These are phyloP conservation scores for Baryphthengus martii DNA, from an alignment of 2,113 vertebrate species.

Conservation along the genomic window DNA sequence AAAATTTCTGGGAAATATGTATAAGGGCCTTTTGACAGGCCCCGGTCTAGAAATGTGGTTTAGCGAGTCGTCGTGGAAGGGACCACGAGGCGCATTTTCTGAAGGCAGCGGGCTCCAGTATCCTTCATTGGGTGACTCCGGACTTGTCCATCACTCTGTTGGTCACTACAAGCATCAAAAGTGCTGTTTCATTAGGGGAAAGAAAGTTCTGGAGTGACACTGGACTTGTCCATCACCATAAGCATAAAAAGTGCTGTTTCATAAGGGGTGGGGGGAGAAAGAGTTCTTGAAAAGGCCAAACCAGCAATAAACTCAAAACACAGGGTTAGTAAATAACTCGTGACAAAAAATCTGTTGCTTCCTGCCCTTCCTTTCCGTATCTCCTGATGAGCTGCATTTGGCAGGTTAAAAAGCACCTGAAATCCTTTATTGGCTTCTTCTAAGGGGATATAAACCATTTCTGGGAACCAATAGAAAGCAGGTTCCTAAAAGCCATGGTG, in stretches of 20 bases:
- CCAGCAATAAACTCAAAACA: background rate
- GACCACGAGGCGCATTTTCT: background rate
- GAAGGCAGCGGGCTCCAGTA: background rate
- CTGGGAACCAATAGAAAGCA: slow-evolving; percentile 48
- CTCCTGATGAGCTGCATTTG: slow-evolving; percentile 49
- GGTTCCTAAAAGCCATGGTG: slow-evolving; percentile 49
- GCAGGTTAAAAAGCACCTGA: slow-evolving; percentile 60
- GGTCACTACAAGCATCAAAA: background rate
- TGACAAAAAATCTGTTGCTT: slow-evolving; percentile 19
- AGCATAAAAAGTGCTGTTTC: background rate
- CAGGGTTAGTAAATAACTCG: slow-evolving; percentile 2
- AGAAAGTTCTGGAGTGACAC: background rate
- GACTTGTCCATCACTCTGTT: background rate
- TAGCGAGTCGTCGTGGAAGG: accelerated
- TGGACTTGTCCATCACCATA: background rate
- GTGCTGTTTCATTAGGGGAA: background rate
- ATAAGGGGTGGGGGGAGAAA: background rate
- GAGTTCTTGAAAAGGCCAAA: background rate
- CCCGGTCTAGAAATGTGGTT: background rate
- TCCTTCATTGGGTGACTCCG: background rate
- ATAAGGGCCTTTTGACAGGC: background rate
- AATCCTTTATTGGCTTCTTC: slow-evolving; percentile 51
- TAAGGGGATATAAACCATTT: slow-evolving; percentile 43
- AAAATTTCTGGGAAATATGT: background rate
- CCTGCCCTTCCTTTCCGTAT: slow-evolving; percentile 17